Base-by-base conservation (phyloP, 2,888 invertebrate species). In the Synergus japonicus region DNA sequence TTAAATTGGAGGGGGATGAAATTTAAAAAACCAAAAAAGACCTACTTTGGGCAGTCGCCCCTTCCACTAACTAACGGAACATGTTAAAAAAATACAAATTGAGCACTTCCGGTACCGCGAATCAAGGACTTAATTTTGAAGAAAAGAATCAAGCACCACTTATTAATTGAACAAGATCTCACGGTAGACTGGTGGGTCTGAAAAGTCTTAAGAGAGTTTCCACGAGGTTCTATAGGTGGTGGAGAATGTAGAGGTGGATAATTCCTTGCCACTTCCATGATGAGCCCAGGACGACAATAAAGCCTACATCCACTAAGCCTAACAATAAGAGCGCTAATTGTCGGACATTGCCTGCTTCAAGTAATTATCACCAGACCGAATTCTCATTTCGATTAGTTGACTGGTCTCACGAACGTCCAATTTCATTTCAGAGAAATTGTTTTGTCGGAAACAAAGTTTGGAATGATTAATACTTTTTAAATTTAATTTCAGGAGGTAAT, bases 111-210 rank as follows among this genome's bases (percentile, higher is more conserved):
- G 73, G 49, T 37, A 73, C 54, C 22, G 10, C 12, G 60, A 22
- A 9, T 60, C 7, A 60, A 60, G 22, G 22, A 60, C 60, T 60
- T 5, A 12, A 60, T 22, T 60, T 60, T 22, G 4, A 9, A 37
- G 12, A 69, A 69, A 49, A 49, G 13, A 13, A 15, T 0, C 46
- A 66, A 60, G 60, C 81, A 81, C 63, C 79, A 66, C 83, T 90
- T 88, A 90, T 89, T 90, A 88, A 89, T 88, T 88, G 89, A 86
- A 81, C 88, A 87, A 88, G 85, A 89, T 90, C 89, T 86, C 85
- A 83, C 84, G 85, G 69, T 83, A 85, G 86, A 91, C 90, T 90
- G 90, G 82, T 81, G 79, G 46, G 81, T 80, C 81, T 83, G 83
- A 85, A 83, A 87, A 86, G 81, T 66, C 43, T 41, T n/a, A 43